Percentiles rank a stretch among this genome's conserved stretches.
Evolutionary conservation across 2,888 invertebrate genomes (phyloP).

Genomic region (Hipparchia semele): DNA sequence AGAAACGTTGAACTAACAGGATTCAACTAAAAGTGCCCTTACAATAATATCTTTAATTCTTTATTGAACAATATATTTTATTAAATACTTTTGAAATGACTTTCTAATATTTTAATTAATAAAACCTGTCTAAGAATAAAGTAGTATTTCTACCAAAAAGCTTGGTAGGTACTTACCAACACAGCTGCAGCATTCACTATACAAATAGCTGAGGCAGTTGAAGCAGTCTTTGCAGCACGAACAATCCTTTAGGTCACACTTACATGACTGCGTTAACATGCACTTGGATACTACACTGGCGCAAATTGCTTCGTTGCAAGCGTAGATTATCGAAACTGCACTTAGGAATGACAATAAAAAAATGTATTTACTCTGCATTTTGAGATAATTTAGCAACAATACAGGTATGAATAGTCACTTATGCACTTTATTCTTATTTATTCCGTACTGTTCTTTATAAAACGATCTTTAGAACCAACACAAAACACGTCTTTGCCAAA

Average conservation of each 20-base stretch:
- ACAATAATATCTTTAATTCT: too few relatives aligned
- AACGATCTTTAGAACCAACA: too few relatives aligned
- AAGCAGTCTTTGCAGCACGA: slow-evolving; percentile 98
- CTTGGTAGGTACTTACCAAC: slow-evolving; percentile 88
- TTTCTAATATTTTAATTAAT: background rate
- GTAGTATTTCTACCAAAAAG: background rate
- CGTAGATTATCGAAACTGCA: slow-evolving; percentile 68
- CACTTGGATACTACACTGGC: slow-evolving; percentile 98
- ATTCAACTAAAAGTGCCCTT: too few relatives aligned
- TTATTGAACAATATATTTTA: too few relatives aligned
- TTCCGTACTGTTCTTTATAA: too few relatives aligned
- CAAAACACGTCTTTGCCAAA: background rate
- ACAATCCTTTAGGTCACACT: slow-evolving; percentile 96
- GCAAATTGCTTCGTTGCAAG: slow-evolving; percentile 97
- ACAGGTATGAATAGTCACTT: background rate
- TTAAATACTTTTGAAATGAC: too few relatives aligned
- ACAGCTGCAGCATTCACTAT: slow-evolving; percentile 98
- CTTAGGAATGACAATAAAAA: slow-evolving; percentile 62
- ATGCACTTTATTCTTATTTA: too few relatives aligned
- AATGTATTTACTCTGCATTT: slow-evolving; percentile 68
- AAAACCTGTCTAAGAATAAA: background rate
- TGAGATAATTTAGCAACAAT: slow-evolving; percentile 29
- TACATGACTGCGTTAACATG: slow-evolving; percentile 97
- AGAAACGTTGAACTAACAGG: too few relatives aligned
- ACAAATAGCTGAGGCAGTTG: slow-evolving; percentile 93